Evolutionary conservation across 2,888 invertebrate species (phyloP).

Genomic region (Zele albiditarsus): DNA sequence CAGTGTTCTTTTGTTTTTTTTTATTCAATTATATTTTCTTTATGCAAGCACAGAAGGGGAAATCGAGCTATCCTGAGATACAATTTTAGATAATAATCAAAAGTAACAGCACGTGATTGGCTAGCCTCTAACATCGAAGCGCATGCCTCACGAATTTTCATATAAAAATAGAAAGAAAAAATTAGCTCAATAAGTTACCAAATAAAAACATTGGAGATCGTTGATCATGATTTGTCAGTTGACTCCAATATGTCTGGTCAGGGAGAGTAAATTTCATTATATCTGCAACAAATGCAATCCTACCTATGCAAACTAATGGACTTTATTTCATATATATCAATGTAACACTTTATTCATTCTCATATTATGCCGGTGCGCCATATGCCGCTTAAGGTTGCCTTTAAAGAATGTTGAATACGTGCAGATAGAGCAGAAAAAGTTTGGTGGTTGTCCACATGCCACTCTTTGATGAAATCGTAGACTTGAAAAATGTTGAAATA

Average conservation of each 20-base stretch:
- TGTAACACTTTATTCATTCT: constrained; percentile 7
- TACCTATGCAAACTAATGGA: neutral
- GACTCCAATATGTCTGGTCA: constrained; percentile 27
- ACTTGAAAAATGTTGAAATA: constrained; percentile 63
- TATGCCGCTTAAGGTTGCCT: constrained; percentile 65
- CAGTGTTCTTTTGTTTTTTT: neutral
- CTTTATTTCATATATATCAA: neutral
- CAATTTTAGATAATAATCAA: constrained; percentile 32
- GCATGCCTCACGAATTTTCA: constrained; percentile 59
- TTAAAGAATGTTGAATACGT: constrained; percentile 65
- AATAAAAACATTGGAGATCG: neutral
- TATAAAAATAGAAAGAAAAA: constrained; percentile 34
- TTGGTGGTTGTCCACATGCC: constrained; percentile 65
- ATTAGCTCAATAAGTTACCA: constrained; percentile 27
- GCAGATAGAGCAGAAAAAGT: constrained; percentile 60
- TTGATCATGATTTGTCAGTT: constrained; percentile 10
- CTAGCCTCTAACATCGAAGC: constrained; percentile 62
- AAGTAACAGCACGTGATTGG: constrained; percentile 49
- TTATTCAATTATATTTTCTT: neutral
- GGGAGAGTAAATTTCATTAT: neutral
- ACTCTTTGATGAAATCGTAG: constrained; percentile 63
- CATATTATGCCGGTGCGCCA: constrained; percentile 56
- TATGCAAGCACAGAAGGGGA: neutral
- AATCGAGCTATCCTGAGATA: neutral
- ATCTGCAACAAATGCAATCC: neutral